Base-by-base conservation (phyloP, 2,113 vertebrate species). In the Mola mola region DNA sequence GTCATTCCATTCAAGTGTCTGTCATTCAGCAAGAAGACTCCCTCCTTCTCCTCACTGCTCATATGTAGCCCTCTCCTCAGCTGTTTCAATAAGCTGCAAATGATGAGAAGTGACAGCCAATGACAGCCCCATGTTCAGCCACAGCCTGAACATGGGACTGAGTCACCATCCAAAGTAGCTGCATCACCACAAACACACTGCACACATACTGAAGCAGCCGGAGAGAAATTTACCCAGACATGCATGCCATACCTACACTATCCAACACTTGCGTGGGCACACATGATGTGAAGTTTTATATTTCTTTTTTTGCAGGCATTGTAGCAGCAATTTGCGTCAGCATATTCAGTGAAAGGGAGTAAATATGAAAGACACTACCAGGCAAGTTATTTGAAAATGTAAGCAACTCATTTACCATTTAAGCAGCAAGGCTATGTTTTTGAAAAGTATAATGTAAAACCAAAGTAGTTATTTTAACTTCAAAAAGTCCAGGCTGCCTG, bases 31-130 rank as follows among this genome's bases (percentile, higher is more conserved):
- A 69, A 49, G 6, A 75, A 67, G 47, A 59, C 61, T 70, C 70
- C 62, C 46, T 60, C 67, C 42, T 28, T 83, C 73, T 72, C 75
- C 41, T 68, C 76, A 64, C 78, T 83, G 82, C 84, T 85, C 85
- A 84, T 58, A 78, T 3, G 19, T 70, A 81, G 87, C 74, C 79
- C 82, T 77, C 74, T 73, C 66, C 72, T 79, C 72, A 64, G 64
- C 75, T 73, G 75, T 83, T 56, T 71, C 72, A 33, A 59, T 75
- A 79, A 82, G 79, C 40, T n/a, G 53, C 66, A 61, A 67, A 79
- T 81, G 83, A 87, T 87, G 70, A 79, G 67, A 89, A 75, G 84
- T 83, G 88, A 89, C 83, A 87, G 75, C 52, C 78, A 84, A 85
- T 79, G 80, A 83, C 75, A 75, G 70, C 57, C 41, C 66, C 24